Conservation (phyloP, 2,797 vertebrate genomes). For the Petrocephalus schoutedeni region DNA sequence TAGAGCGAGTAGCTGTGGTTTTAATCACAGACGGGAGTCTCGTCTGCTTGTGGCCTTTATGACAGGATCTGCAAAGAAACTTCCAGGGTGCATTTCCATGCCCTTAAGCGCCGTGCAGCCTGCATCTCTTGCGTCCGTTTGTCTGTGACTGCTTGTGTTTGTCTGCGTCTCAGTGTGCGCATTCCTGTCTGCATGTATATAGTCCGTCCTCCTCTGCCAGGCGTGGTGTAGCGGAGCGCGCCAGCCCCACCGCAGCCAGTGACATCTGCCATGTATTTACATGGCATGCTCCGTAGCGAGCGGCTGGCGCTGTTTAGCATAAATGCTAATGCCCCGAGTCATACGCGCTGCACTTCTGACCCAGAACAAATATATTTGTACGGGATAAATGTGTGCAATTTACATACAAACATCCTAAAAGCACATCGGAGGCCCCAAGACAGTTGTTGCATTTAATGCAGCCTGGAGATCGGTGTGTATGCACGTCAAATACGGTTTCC, state of each 20-base stretch:
- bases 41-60: background rate
- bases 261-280: conserved; percentile 7
- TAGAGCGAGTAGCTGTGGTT: background rate
- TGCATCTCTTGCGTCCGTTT: background rate
- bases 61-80: background rate
- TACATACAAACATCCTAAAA: conserved; percentile 31
- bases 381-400: conserved; percentile 24
- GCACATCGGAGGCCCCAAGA: conserved; percentile 10
- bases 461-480: background rate
- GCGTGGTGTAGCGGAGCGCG: background rate
- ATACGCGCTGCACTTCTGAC: conserved; percentile 11
- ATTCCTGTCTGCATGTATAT: background rate
- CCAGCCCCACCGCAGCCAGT: background rate
- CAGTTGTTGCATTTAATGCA: background rate
- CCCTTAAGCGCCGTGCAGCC: background rate
- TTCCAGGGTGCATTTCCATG: background rate
- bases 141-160: background rate
- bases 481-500: background rate
- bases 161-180: background rate
- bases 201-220: background rate
- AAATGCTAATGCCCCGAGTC: conserved; percentile 5
- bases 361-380: conserved; percentile 17
- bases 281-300: background rate
- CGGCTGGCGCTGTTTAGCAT: conserved; percentile 1
- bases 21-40: background rate